Base-by-base conservation (phyloP, 2,113 vertebrate genomes). In the Pomatorhinus ruficollis region DNA sequence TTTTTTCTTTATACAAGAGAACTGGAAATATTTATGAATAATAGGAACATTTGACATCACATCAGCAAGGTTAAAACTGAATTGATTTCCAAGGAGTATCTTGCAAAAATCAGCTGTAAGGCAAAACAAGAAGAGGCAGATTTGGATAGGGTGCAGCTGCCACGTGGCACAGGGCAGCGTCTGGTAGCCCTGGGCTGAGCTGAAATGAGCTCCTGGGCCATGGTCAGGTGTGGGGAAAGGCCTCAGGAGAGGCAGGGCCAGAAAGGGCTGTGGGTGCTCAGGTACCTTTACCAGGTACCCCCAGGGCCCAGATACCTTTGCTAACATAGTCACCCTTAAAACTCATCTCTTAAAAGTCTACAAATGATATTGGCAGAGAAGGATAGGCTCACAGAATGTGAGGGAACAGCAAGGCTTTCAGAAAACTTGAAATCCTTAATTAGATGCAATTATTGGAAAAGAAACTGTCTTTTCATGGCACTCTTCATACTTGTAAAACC, bases 341-440 rank as follows among this genome's bases (percentile, higher is more conserved):
- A 40, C 11, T 40, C 40, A 69, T 61, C 40, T 42, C 18, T 72
- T 70, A 21, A 40, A 89, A 49, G 21, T 49, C 63, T 63, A 2
- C 16, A 52, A 77, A 30, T 49, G 53, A 22, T 57, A 60, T 42
- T 42, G 49, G 33, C 23, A 53, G 21, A 28, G 53, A 94, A 88
- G 42, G 44, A 90, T 76, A 87, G 23, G 11, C 21, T 85, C 50
- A 76, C 59, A 72, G 87, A 84, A 42, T 23, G 28, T 64, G 35
- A 80, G 44, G 42, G 59, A 96, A 96, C 74, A 90, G 81, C 50
- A 80, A 65, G 50, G 53, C 79, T 91, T 96, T 97, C 89, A 96
- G 71, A 93, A 91, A 94, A 81, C n/a, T 71, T 86, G 77, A 76
- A 89, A 56, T 75, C 25, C 28, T 66, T 64, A 52, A n/a, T 53